These are phyloP conservation scores for Apogon talboti DNA, from an alignment of 2,797 vertebrate genomes.

Conservation along the genomic window DNA sequence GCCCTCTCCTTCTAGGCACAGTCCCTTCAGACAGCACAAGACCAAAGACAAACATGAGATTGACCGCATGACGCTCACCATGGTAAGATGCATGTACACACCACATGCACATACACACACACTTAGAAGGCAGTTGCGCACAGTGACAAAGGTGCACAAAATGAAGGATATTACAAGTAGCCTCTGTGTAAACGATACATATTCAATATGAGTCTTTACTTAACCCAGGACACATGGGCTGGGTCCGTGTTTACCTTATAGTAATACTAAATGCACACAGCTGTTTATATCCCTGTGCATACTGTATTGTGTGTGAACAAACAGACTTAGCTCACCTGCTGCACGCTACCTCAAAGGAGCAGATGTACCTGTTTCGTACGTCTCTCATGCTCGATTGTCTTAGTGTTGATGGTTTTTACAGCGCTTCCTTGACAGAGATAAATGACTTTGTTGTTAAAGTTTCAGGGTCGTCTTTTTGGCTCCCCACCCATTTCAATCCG, in stretches of 20 bases:
- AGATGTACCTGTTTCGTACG: not conserved
- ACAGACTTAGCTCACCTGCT: not conserved
- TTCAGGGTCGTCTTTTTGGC: not conserved
- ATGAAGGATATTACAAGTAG: conserved; percentile 3
- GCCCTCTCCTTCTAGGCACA: conserved; percentile 86
- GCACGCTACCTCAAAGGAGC: not conserved
- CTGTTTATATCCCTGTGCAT: conserved; percentile 12
- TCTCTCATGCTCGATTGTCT: not conserved
- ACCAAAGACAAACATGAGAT: conserved; percentile 99
- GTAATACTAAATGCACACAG: conserved; percentile 47
- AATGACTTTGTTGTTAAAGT: conserved; percentile 12
- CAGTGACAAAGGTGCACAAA: not conserved
- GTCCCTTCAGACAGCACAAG: conserved; percentile 98
- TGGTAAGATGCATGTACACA: conserved; percentile 85
- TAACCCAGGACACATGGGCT: conserved; percentile 20
- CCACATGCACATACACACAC: not conserved
- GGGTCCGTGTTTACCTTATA: conserved; percentile 35
- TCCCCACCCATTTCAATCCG: not conserved
- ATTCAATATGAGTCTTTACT: conserved; percentile 20
- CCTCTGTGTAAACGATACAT: conserved; percentile 28
- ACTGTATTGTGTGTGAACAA: conserved; percentile 17
- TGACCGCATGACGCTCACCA: conserved; percentile 97
- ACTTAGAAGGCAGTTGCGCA: conserved; percentile 1
- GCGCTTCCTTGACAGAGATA: not conserved
- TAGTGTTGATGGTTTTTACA: not conserved